Evolutionary conservation across 2,113 vertebrate genomes (phyloP).

Genomic region (Ammodytes marinus): DNA sequence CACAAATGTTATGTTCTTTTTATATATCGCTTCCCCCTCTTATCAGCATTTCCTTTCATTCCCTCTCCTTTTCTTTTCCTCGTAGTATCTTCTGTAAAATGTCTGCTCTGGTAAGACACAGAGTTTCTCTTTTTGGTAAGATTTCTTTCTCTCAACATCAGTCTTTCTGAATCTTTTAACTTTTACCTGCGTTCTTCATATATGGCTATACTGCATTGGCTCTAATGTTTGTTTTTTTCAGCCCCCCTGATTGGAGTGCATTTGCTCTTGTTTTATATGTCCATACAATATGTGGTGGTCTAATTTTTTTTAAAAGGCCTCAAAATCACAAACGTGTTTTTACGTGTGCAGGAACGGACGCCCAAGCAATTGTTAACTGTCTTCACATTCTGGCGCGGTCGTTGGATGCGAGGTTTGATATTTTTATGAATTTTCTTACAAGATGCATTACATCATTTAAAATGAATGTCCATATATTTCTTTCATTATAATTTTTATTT

Average conservation of each 20-base stretch:
- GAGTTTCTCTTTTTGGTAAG: constrained; percentile 97
- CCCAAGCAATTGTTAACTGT: constrained; percentile 92
- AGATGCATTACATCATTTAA: not conserved
- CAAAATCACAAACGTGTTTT: constrained; percentile 1
- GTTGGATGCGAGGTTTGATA: constrained; percentile 90
- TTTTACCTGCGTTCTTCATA: constrained; percentile 21
- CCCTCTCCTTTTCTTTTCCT: constrained; percentile 25
- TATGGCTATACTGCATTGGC: not conserved
- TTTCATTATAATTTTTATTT: not conserved
- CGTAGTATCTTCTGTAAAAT: constrained; percentile 96
- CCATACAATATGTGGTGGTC: not conserved
- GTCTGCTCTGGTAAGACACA: constrained; percentile 93
- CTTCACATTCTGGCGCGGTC: constrained; percentile 94
- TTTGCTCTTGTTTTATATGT: not conserved
- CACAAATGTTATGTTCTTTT: not conserved
- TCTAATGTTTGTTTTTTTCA: not conserved
- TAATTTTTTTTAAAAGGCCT: not conserved
- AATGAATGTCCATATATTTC: not conserved
- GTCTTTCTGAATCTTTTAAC: constrained; percentile 25
- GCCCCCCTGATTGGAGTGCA: not conserved
- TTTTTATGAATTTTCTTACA: not conserved
- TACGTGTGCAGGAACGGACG: constrained; percentile 89
- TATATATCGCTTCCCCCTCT: not conserved
- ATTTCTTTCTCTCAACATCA: constrained; percentile 18
- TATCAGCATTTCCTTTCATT: constrained; percentile 11